Percentiles rank a stretch among this genome's conserved stretches.
These are phyloP conservation scores for Lytechinus pictus DNA, from an alignment of 35 echinoderm and acorn worm genomes.

Conservation along the genomic window DNA sequence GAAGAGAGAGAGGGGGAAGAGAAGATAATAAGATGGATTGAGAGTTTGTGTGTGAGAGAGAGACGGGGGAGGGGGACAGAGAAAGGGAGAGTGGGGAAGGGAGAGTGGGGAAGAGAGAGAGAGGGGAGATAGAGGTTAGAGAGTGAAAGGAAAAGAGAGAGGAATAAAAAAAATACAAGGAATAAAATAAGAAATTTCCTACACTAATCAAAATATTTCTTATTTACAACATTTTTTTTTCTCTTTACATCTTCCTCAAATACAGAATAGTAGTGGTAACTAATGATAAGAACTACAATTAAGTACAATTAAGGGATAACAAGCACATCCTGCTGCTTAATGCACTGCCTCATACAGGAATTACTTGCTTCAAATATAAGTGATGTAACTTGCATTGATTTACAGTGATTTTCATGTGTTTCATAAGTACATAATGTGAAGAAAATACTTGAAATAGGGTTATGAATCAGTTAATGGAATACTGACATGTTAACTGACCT, in stretches of 20 bases:
- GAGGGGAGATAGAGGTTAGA: background rate
- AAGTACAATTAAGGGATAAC: background rate
- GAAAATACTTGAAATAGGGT: too few relatives aligned
- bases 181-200: background rate
- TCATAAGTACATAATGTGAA: background rate
- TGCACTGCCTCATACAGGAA: background rate
- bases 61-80: background rate
- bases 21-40: background rate
- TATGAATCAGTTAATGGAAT: too few relatives aligned
- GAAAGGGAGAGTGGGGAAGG: background rate
- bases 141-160: background rate
- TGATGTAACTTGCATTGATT: too few relatives aligned
- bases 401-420: too few relatives aligned
- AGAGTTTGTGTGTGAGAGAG: background rate
- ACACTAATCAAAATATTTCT: background rate
- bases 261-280: background rate
- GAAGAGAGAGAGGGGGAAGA: background rate
- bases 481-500: too few relatives aligned
- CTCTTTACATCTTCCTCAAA: background rate
- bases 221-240: background rate
- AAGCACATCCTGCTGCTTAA: background rate
- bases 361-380: background rate
- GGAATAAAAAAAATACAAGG: too few relatives aligned
- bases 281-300: background rate
- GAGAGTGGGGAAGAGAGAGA: background rate